A percentile compares a stretch with the other conserved stretches of the same genome.
These are phyloP conservation scores for Eublepharis macularius DNA, from an alignment of 2,113 vertebrate species.

Conservation along the genomic window DNA sequence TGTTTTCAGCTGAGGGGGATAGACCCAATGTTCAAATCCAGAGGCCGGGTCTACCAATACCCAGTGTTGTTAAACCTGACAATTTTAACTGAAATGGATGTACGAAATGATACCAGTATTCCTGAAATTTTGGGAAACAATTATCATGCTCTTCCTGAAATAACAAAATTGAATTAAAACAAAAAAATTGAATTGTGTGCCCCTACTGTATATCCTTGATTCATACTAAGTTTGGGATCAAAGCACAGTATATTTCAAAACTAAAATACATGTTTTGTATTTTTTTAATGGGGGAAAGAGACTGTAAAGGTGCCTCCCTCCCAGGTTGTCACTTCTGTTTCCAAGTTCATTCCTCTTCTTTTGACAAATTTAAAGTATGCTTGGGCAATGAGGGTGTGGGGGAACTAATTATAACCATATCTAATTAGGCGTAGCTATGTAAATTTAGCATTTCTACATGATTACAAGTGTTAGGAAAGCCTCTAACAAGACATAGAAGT, in stretches of 20 bases:
- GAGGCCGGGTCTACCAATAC: too few relatives aligned
- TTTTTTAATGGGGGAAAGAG: slow-evolving; percentile 24
- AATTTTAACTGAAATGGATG: too few relatives aligned
- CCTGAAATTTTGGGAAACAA: too few relatives aligned
- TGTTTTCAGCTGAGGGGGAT: too few relatives aligned
- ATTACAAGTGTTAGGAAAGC: slow-evolving; percentile 76
- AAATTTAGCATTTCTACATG: slow-evolving; percentile 70
- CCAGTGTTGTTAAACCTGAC: too few relatives aligned
- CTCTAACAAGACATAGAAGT: slow-evolving; percentile 62
- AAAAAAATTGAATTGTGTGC: too few relatives aligned
- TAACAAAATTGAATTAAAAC: too few relatives aligned
- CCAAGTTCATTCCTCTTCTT: slow-evolving; percentile 54
- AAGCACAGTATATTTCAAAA: neutral
- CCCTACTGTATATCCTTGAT: neutral
- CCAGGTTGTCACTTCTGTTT: slow-evolving; percentile 19
- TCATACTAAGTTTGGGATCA: neutral
- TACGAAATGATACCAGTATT: too few relatives aligned
- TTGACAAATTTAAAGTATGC: slow-evolving; percentile 44
- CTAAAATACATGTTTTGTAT: slow-evolving; percentile 23
- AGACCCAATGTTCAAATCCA: too few relatives aligned
- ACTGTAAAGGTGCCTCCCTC: slow-evolving; percentile 30
- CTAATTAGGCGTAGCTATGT: slow-evolving; percentile 78
- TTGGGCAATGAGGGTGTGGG: slow-evolving; percentile 57
- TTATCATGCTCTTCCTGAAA: too few relatives aligned
- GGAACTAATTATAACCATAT: slow-evolving; percentile 64